These are phyloP conservation scores for Leguminivora glycinivorella DNA, from an alignment of 1,140 invertebrate species.

Conservation along the genomic window DNA sequence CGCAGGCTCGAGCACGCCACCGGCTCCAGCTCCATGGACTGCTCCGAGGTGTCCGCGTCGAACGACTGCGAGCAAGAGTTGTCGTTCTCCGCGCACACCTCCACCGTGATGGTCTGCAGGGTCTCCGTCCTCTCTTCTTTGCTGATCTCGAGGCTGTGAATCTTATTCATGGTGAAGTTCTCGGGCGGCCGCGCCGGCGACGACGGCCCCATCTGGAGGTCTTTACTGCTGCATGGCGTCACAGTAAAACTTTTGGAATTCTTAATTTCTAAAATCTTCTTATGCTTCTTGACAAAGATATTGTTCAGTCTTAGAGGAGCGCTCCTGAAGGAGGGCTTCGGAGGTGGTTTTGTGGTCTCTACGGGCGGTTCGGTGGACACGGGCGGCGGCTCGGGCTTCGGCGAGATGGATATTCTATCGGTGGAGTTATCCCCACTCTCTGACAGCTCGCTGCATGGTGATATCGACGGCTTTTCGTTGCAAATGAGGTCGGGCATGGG, in stretches of 20 bases:
- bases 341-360: slow-evolving; percentile 27
- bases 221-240: slow-evolving; percentile 26
- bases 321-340: slow-evolving; percentile 46
- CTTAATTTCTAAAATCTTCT: slow-evolving; percentile 73
- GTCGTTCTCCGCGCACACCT: slow-evolving; percentile 74
- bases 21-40: slow-evolving; percentile 70
- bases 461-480: slow-evolving; percentile 76
- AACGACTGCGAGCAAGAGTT: slow-evolving; percentile 56
- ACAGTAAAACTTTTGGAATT: slow-evolving; percentile 54
- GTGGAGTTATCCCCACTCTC: slow-evolving; percentile 66
- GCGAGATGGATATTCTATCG: slow-evolving; percentile 51
- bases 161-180: slow-evolving; percentile 59
- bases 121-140: slow-evolving; percentile 52
- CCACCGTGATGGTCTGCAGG: slow-evolving; percentile 69
- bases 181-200: slow-evolving; percentile 42
- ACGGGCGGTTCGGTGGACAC: slow-evolving; percentile 34
- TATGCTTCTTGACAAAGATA: slow-evolving; percentile 72
- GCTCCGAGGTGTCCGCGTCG: slow-evolving; percentile 68
- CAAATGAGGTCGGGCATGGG: slow-evolving; percentile 74
- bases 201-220: slow-evolving; percentile 32
- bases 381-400: slow-evolving; percentile 45
- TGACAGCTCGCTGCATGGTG: slow-evolving; percentile 74
- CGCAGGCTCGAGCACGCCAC: slow-evolving; percentile 49
- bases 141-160: slow-evolving; percentile 50
- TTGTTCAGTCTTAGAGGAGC: slow-evolving; percentile 66